Evolutionary conservation across 2,797 vertebrate genomes (phyloP), one percentile per base, ranked within the genome.

Genomic region (Balearica regulorum): DNA sequence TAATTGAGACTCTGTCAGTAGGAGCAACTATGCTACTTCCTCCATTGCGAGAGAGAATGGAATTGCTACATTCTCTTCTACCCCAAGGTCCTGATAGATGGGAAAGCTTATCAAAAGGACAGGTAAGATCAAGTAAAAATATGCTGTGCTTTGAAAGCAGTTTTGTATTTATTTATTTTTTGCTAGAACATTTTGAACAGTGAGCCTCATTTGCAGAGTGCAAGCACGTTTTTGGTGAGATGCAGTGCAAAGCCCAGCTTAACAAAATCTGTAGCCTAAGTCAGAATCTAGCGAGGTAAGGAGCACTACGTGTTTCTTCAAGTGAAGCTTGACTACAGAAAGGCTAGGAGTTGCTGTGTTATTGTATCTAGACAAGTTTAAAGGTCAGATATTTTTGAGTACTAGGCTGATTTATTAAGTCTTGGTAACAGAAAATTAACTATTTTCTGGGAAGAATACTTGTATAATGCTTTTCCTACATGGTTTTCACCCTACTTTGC

Each of bases 61-160:
- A 99, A 86, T 96, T 99, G 92, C 97, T 99, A 7, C 98, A 99
- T 96, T 98, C 98, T 54, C 98, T 99, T 80, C 94, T 99, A 58
- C 98, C 98, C 28, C 98, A 99, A 91, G 98, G 98, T 75, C 98
- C 98, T 86, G 98, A 98, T 87, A 97, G 98, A 93, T 99, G 98
- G 98, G 98, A 98, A 95, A 98, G 98, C 76, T 97, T 99, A 76
- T 98, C 98, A 39, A 99, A 99, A 97, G 98, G 98, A 85, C 98
- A 99, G 98, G 98, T 99, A 97, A 97, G 68, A 44, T 62, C 71
- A 85, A 89, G 29, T n/a, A 11, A 57, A 89, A 54, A 31, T 43
- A 29, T 6, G 8, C 20, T 3, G 2, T 48, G 28, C 19, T 65
- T 82, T 91, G 54, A 87, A 60, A 87, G 33, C 55, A 60, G 21